phyloP scores from a whole-genome alignment of 2,888 invertebrate species.

The Pimpla rufipes region DNA sequence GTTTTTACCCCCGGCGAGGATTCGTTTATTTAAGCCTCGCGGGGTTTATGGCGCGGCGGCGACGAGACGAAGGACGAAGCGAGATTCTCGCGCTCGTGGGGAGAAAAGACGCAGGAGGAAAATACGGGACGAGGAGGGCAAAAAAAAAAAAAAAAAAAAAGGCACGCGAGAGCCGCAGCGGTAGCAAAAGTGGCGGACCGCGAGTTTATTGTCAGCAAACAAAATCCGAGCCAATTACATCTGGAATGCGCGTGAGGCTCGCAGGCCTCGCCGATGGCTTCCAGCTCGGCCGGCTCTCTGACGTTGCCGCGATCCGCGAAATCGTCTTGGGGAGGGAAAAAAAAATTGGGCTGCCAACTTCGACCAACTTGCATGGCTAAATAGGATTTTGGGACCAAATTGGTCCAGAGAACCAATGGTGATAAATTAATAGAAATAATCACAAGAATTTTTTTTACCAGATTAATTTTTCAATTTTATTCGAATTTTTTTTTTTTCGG shows the following conservation, averaged over 20 bases:
- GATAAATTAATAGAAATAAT: too few relatives aligned
- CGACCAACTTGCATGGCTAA: too few relatives aligned
- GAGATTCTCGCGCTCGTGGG: constrained; percentile 51
- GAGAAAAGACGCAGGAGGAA: constrained; percentile 63
- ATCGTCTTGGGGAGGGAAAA: too few relatives aligned
- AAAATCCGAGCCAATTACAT: constrained; percentile 81
- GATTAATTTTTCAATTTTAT: too few relatives aligned
- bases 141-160: constrained; percentile 24
- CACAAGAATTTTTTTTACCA: too few relatives aligned
- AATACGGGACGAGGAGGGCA: constrained; percentile 27
- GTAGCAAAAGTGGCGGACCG: constrained; percentile 55
- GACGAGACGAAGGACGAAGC: too few relatives aligned
- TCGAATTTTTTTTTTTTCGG: too few relatives aligned
- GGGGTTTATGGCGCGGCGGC: too few relatives aligned
- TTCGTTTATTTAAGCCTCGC: constrained; percentile 75
- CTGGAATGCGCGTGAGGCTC: constrained; percentile 77
- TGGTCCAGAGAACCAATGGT: too few relatives aligned
- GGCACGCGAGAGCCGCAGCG: constrained; percentile 16
- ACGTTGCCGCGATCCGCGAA: too few relatives aligned
- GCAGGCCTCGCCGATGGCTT: constrained; percentile 11
- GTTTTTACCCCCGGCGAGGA: constrained; percentile 75
- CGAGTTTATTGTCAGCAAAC: constrained; percentile 79
- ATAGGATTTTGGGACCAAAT: too few relatives aligned
- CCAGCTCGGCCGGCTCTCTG: neutral
- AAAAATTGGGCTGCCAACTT: too few relatives aligned